A percentile compares a stretch with the other conserved stretches of the same genome.
These are phyloP conservation scores for Ptyas mucosa DNA, from an alignment of 2,113 vertebrate genomes.

Conservation along the genomic window DNA sequence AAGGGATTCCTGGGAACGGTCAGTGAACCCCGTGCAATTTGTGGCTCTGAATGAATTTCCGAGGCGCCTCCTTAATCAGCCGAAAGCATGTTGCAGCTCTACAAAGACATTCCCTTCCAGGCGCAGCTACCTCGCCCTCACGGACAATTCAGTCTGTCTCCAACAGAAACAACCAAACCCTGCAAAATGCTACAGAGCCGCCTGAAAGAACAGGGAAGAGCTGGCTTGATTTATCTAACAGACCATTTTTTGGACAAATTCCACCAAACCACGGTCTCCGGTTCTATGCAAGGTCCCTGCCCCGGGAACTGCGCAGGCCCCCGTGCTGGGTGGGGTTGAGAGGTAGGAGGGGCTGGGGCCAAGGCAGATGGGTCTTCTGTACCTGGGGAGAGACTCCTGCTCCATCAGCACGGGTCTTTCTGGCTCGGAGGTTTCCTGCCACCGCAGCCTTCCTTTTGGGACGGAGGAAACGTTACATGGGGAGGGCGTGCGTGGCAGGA, in stretches of 20 bases:
- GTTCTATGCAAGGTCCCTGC: neutral
- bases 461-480: neutral
- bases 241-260: neutral
- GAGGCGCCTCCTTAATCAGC: neutral
- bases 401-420: neutral
- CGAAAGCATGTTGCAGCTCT: neutral
- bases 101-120: neutral
- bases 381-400: neutral
- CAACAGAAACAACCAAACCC: neutral
- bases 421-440: neutral
- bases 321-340: neutral
- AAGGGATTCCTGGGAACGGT: neutral
- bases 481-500: neutral
- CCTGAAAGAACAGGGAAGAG: neutral
- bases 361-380: neutral
- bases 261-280: neutral
- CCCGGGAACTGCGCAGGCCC: accelerated
- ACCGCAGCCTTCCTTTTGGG: neutral
- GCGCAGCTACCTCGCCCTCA: neutral
- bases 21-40: too few species aligned
- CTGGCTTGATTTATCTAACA: too few species aligned
- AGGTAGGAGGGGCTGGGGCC: too few species aligned
- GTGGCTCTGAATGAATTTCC: neutral
- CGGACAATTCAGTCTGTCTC: too few species aligned
- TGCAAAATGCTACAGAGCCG: neutral